phyloP scores from a whole-genome alignment of 2,888 invertebrate species.

The Lasius platythorax region DNA sequence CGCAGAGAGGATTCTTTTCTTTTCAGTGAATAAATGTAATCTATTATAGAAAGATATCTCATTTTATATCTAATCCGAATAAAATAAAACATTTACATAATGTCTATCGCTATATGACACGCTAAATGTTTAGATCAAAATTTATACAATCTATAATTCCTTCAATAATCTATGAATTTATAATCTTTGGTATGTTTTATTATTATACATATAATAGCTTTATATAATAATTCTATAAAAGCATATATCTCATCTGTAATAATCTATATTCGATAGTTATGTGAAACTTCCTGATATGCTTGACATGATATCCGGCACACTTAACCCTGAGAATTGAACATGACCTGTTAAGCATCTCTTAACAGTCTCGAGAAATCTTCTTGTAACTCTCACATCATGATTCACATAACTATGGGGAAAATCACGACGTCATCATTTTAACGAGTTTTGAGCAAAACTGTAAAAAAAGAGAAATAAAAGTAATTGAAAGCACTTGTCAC shows the following conservation, averaged over 20 bases:
- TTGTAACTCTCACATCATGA: slow-evolving; percentile 1
- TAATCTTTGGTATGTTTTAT: too few relatives aligned
- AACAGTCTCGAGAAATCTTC: neutral
- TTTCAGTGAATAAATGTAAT: neutral
- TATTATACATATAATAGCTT: neutral
- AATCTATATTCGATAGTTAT: neutral
- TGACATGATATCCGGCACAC: slow-evolving; percentile 52
- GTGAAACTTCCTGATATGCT: neutral
- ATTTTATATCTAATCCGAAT: too few relatives aligned
- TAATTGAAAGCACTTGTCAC: neutral
- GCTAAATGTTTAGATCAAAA: neutral
- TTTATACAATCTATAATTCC: too few relatives aligned
- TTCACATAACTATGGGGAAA: slow-evolving; percentile 58
- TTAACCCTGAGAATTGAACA: slow-evolving; percentile 68
- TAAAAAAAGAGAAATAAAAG: neutral
- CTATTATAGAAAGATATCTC: too few relatives aligned
- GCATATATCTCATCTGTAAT: neutral
- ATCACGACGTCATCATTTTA: slow-evolving; percentile 58
- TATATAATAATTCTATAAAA: neutral
- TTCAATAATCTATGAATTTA: too few relatives aligned
- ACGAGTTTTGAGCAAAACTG: neutral
- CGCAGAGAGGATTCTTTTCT: neutral
- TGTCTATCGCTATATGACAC: neutral
- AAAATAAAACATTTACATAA: neutral
- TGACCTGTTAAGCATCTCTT: slow-evolving; percentile 54